Conservation (phyloP, 1,140 invertebrate species). For the Streblospio benedicti region DNA sequence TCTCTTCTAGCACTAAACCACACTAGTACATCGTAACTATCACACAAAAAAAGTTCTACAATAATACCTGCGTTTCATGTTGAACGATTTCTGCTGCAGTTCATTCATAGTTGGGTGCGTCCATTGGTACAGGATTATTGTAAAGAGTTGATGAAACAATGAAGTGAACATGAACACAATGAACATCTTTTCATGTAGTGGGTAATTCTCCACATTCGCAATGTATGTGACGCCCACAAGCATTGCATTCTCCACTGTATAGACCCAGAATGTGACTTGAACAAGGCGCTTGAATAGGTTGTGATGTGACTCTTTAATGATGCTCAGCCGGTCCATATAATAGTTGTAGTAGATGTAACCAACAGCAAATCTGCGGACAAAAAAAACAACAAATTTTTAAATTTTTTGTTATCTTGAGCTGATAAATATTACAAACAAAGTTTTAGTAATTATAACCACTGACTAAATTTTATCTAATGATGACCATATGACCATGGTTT, state of each 20-base stretch:
- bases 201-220: conserved; percentile 87
- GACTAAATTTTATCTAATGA: too few relatives aligned
- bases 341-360: conserved; percentile 18
- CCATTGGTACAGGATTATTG: conserved; percentile 10
- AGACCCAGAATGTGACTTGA: conserved; percentile 70
- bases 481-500: too few relatives aligned
- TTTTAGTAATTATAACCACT: too few relatives aligned
- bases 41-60: not conserved
- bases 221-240: conserved; percentile 83
- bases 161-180: conserved; percentile 80
- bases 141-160: conserved; percentile 3
- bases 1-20: not conserved
- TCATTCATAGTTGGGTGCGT: too few relatives aligned
- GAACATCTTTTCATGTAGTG: conserved; percentile 84
- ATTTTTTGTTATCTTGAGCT: too few relatives aligned
- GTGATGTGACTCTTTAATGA: not conserved
- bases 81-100: not conserved
- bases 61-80: not conserved
- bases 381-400: too few relatives aligned
- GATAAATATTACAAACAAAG: too few relatives aligned
- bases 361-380: too few relatives aligned
- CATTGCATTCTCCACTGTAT: conserved; percentile 71
- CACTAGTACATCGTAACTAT: not conserved
- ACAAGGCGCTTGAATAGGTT: conserved; percentile 55
- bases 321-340: not conserved